Evolutionary conservation across 2,797 vertebrate species (phyloP).

Genomic region (Anguilla megastoma): DNA sequence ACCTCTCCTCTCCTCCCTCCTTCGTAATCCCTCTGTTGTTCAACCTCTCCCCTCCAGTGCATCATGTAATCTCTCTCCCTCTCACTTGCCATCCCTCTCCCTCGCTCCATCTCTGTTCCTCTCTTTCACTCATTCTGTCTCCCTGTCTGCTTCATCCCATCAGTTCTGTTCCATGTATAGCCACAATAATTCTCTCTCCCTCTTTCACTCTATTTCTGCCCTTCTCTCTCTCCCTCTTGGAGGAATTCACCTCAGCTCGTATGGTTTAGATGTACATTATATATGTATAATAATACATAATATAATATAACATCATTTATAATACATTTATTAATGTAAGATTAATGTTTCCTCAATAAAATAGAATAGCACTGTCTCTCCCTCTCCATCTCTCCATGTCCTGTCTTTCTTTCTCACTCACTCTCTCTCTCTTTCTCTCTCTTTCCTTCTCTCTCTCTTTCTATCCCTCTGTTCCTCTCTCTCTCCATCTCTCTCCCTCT

Average conservation of each 20-base stretch:
- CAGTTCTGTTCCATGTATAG: neutral
- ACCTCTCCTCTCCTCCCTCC: neutral
- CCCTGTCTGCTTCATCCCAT: slow-evolving; percentile 33
- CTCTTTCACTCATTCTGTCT: slow-evolving; percentile 2
- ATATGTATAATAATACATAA: neutral
- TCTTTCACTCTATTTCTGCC: neutral
- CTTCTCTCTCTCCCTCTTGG: neutral
- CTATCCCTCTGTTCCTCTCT: neutral
- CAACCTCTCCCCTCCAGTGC: neutral
- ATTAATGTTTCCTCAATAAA: neutral
- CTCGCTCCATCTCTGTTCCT: no score
- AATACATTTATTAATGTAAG: neutral
- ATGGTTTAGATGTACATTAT: neutral
- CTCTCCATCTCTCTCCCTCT: neutral
- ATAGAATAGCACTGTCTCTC: neutral
- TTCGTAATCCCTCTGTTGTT: slow-evolving; percentile 5
- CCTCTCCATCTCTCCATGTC: slow-evolving; percentile 15
- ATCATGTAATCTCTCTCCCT: slow-evolving; percentile 17
- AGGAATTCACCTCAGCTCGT: neutral
- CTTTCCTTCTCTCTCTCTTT: neutral
- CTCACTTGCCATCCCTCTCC: neutral
- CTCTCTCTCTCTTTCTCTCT: slow-evolving; percentile 5
- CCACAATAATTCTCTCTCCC: neutral
- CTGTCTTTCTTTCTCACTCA: neutral
- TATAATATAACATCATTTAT: no score